Conservation (phyloP, 2,888 invertebrate genomes). For the Pseudolycoriella hygida region DNA sequence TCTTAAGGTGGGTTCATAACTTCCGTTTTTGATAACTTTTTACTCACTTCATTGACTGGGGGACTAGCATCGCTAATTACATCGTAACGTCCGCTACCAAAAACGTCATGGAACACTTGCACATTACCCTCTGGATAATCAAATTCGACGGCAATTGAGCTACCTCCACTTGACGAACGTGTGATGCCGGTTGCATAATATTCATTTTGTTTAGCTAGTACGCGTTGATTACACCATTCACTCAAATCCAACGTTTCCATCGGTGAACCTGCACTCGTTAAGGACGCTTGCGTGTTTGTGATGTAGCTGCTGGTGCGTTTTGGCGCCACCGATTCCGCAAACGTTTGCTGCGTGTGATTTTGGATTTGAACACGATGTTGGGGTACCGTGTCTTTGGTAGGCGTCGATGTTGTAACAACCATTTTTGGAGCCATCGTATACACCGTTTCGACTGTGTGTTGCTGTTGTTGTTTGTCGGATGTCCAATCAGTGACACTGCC, state of each 20-base stretch:
- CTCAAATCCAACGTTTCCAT: slow-evolving; percentile 52
- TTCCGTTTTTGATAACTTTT: too few species aligned
- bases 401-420: neutral
- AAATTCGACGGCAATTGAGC: slow-evolving; percentile 63
- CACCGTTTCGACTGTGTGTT: neutral
- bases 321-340: slow-evolving; percentile 1
- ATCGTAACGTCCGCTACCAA: slow-evolving; percentile 63
- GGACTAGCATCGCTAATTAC: slow-evolving; percentile 90
- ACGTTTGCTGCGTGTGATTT: slow-evolving; percentile 27
- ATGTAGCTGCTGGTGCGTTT: slow-evolving; percentile 4
- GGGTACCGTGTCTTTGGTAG: neutral
- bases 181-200: slow-evolving; percentile 81
- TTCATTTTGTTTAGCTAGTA: slow-evolving; percentile 69
- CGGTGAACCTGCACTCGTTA: neutral
- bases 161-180: slow-evolving; percentile 44
- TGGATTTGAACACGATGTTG: slow-evolving; percentile 16
- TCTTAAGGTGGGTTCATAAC: too few species aligned
- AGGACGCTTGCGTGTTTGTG: neutral
- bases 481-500: neutral
- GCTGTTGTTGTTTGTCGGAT: neutral
- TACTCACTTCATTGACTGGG: slow-evolving; percentile 52
- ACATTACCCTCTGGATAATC: slow-evolving; percentile 57
- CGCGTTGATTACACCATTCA: slow-evolving; percentile 87
- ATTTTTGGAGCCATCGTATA: neutral
- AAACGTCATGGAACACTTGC: slow-evolving; percentile 56